Evolutionary conservation across 2,113 vertebrate genomes (phyloP), one percentile per base, ranked within the genome.

Genomic region (Vidua macroura): DNA sequence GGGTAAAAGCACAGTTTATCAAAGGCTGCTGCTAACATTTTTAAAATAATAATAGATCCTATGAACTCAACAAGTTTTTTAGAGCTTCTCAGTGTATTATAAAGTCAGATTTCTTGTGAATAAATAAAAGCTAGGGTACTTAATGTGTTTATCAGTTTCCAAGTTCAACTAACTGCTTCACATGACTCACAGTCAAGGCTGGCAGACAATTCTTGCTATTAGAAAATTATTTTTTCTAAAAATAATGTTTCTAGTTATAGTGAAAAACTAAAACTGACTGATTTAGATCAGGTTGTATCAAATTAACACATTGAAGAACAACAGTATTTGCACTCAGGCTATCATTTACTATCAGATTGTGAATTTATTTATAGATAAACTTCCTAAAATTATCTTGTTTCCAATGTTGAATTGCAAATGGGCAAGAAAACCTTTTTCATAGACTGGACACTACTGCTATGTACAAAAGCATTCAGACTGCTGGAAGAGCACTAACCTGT

Each of bases 401-500:
- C 43, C 22, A 37, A 10, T 9, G 10, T 6, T 75, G 52, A 88
- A 33, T 35, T 46, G 19, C n/a, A 82, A 52, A 64, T 10, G 2
- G 41, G 15, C 79, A 83, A 91, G 27, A 56, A 75, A 72, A 7
- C 3, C 5, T 11, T 46, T 73, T 41, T 27, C 15, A n/a, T 9
- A 56, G 25, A 16, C 8, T 68, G 10, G 7, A 48, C 27, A 13
- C 7, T 49, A 15, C 11, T 24, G 33, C 48, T 56, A 27, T 0
- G 10, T 18, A 67, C 4, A 9, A 80, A 73, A 67, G 20, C 31
- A 46, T 51, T 77, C 63, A 35, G 28, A 30, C 16, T 75, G 22
- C 48, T 66, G 46, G 68, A 88, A 62, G 13, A 74, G 13, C 18
- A 94, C 96, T 58, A 86, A 98, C 97, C 96, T 92, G 80, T 68